Percentiles rank a stretch among this genome's conserved stretches.
Evolutionary conservation across 35 echinoderm and acorn worm species (phyloP).

Genomic region (Lytechinus pictus): DNA sequence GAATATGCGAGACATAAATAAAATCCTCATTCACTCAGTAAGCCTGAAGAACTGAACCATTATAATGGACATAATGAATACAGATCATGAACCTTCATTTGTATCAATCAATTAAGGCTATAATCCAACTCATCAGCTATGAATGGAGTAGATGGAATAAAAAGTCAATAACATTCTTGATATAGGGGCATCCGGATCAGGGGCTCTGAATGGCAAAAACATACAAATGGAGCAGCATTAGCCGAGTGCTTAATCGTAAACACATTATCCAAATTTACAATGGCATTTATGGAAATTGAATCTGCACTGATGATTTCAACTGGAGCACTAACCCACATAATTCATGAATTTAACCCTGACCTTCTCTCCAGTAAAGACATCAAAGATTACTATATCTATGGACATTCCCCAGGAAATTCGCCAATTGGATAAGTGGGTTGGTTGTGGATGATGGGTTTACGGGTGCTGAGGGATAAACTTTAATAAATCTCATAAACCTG

Average conservation of each 20-base stretch:
- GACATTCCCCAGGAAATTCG: conserved; percentile 26
- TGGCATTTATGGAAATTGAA: conserved; percentile 34
- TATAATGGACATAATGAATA: not conserved
- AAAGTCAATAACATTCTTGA: not conserved
- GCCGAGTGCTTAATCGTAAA: not conserved
- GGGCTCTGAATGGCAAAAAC: not conserved
- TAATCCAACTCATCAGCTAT: not conserved
- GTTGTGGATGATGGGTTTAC: conserved; percentile 10
- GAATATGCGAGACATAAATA: not conserved
- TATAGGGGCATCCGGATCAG: not conserved
- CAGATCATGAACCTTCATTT: not conserved
- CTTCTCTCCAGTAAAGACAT: not conserved
- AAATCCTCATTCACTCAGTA: not conserved
- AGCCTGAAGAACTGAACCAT: not conserved
- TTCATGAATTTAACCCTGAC: not conserved
- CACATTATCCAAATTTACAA: conserved; percentile 24
- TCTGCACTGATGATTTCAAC: not conserved
- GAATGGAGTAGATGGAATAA: conserved; percentile 18
- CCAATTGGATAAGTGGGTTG: conserved; percentile 39
- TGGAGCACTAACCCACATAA: conserved; percentile 4
- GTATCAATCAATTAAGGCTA: conserved; percentile 12
- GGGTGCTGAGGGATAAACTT: conserved; percentile 6
- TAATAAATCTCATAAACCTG: conserved; percentile 18
- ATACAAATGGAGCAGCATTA: not conserved
- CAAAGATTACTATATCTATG: not conserved